phyloP scores from a whole-genome alignment of 1,140 invertebrate genomes.

The Drosophila littoralis region DNA sequence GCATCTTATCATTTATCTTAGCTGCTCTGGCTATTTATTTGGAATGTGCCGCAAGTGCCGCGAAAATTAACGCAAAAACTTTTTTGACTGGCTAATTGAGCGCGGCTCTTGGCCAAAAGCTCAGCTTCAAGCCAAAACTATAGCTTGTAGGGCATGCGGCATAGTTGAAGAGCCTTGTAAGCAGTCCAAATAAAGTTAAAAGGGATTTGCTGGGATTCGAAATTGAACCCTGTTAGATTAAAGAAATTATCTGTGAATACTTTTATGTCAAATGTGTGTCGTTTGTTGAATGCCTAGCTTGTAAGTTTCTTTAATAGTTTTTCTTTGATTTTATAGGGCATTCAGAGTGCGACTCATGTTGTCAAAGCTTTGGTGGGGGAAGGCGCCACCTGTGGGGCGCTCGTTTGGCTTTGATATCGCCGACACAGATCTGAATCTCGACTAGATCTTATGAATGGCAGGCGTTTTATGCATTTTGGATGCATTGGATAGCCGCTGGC shows the following conservation, averaged over 20 bases:
- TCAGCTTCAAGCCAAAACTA: not conserved
- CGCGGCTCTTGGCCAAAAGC: constrained; percentile 28
- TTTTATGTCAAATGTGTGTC: too few species aligned
- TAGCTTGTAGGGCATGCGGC: not conserved
- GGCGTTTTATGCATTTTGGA: constrained; percentile 64
- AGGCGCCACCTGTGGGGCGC: constrained; percentile 74
- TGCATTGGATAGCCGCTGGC: constrained; percentile 7
- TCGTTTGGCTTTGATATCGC: constrained; percentile 68
- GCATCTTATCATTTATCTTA: constrained; percentile 51
- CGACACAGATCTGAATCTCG: constrained; percentile 71
- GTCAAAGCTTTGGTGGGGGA: constrained; percentile 28
- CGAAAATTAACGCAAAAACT: constrained; percentile 77
- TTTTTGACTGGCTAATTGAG: constrained; percentile 67
- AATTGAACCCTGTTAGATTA: too few species aligned
- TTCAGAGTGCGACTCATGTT: constrained; percentile 20
- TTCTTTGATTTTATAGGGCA: constrained; percentile 9
- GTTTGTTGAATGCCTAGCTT: too few species aligned
- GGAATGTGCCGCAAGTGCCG: constrained; percentile 81
- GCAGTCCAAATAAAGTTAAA: not conserved
- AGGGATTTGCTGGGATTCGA: too few species aligned
- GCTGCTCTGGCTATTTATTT: constrained; percentile 55
- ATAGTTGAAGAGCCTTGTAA: not conserved
- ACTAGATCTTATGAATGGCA: constrained; percentile 61
- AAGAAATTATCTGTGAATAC: too few species aligned
- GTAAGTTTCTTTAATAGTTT: too few species aligned